Evolutionary conservation across 2,113 vertebrate species (phyloP), one percentile per base, ranked within the genome.

Genomic region (Cyanoramphus novaezelandiae): DNA sequence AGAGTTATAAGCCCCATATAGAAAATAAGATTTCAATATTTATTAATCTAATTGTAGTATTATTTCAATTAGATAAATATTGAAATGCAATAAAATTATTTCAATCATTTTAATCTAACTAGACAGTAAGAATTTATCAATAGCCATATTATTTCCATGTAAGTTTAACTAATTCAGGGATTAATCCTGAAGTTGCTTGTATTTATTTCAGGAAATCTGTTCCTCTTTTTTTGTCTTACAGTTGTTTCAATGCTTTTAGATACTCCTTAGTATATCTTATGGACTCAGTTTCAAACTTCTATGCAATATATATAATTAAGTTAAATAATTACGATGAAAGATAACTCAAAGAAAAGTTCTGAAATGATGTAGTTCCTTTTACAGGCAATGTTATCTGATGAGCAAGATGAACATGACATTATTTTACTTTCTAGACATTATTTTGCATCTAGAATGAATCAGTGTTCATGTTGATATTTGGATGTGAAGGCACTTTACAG

Each of bases 251-350:
- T 35, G 7, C 0, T 49, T 83, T 80, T 63, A 57, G 5, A 47
- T 71, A 12, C 8, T 75, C 17, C 9, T 6, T 4, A 49, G 1
- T 8, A 4, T 2, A 21, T 8, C 3, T 49, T 55, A 11, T 2
- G 5, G 9, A 65, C 76, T 28, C 3, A 35, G 2, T 29, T 82
- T 85, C 11, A 53, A 23, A 76, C 46, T 64, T 88, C 37, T 60
- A 3, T n/a, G 12, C 16, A 46, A 69, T 44, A 52, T 7, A 39
- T 11, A 43, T 2, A 4, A 41, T 44, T 29, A 63, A 50, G 29
- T 50, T 25, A 63, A 82, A 64, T 6, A 63, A 55, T 24, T 65
- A 39, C 31, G 2, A 52, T 17, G 10, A 75, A 80, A 6, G 4
- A 0, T 55, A 85, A 59, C 14, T 27, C 47, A 82, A 75, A 33